phyloP scores from a whole-genome alignment of 2,113 vertebrate genomes.

The Agelaius phoeniceus region DNA sequence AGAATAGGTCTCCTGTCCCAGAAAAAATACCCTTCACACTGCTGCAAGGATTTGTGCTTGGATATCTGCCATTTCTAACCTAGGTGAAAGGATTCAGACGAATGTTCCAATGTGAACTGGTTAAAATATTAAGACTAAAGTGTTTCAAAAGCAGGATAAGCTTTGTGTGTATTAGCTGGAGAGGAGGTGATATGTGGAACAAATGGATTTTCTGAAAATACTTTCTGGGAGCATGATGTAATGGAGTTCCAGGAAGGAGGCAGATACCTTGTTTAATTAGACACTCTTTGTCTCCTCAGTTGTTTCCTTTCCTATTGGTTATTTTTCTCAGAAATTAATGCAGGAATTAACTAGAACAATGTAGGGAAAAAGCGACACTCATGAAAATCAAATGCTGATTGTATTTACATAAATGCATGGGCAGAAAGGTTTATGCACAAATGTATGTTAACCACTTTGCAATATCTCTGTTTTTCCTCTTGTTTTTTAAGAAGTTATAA shows the following conservation, averaged over 20 bases:
- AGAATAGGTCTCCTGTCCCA: neutral
- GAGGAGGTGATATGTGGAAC: neutral
- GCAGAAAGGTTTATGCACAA: neutral
- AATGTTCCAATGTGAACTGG: neutral
- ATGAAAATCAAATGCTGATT: neutral
- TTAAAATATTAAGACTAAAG: neutral
- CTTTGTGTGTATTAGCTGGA: neutral
- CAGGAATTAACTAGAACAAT: neutral
- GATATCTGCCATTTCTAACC: neutral
- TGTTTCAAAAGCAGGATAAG: neutral
- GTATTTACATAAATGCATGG: neutral
- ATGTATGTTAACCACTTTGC: neutral
- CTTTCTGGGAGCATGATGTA: neutral
- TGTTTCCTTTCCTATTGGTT: neutral
- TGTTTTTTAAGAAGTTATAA: neutral
- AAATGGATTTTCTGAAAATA: slow-evolving; percentile 4
- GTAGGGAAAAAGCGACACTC: neutral
- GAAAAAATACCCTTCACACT: neutral
- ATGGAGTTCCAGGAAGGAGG: neutral
- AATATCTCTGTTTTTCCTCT: neutral
- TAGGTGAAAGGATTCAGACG: neutral
- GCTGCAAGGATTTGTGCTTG: neutral
- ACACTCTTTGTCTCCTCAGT: neutral
- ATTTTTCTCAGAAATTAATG: neutral
- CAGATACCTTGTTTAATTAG: neutral